These are phyloP conservation scores for Pristionchus pacificus DNA, from an alignment of 1,140 invertebrate species.

Conservation along the genomic window DNA sequence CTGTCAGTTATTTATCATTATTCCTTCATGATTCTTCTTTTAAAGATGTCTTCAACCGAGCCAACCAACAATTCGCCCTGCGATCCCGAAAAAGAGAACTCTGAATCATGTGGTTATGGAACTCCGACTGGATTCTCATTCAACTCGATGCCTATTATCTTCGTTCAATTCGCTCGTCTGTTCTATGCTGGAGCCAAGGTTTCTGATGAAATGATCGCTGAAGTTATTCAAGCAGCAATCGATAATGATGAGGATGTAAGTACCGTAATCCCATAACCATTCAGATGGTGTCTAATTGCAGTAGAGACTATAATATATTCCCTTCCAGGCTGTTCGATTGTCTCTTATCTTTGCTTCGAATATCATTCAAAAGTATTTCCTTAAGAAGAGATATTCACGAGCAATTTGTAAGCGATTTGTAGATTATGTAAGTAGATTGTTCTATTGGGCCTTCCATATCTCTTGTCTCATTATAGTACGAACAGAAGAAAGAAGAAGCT, in stretches of 20 bases:
- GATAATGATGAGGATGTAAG: not conserved
- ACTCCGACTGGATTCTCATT: not conserved
- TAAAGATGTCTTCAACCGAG: not conserved
- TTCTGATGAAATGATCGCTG: slow-evolving; percentile 6
- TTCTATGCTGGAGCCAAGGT: slow-evolving; percentile 9
- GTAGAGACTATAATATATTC: slow-evolving; percentile 7
- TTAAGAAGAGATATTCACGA: not conserved
- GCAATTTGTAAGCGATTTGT: not conserved
- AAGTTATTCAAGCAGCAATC: not conserved
- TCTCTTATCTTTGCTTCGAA: slow-evolving; percentile 3
- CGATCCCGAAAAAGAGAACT: not conserved
- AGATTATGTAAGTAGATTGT: not conserved
- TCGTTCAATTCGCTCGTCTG: slow-evolving; percentile 1
- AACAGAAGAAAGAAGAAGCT: not conserved
- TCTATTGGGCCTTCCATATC: too few relatives aligned
- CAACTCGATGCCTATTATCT: not conserved
- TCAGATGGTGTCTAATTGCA: not conserved
- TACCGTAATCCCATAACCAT: not conserved
- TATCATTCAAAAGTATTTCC: not conserved
- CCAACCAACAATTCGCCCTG: not conserved
- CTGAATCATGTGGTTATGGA: not conserved
- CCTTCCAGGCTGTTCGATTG: not conserved
- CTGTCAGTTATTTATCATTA: not conserved
- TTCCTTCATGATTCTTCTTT: not conserved
- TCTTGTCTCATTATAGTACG: slow-evolving; percentile 6